Conservation (phyloP, 64 coral and sea anemone species). For the Porites australiensis region DNA sequence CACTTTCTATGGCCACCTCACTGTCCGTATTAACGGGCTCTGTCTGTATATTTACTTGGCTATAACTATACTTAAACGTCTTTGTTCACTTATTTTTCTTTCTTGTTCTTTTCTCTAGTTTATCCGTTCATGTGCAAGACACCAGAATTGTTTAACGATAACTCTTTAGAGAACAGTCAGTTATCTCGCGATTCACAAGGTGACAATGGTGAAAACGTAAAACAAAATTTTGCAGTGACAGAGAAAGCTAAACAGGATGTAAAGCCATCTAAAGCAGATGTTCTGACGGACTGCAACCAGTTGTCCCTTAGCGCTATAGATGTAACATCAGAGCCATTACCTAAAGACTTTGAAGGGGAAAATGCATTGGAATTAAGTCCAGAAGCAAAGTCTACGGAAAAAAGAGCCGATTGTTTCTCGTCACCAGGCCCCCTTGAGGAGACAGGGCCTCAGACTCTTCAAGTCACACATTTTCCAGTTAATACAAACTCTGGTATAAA, state of each 20-base stretch:
- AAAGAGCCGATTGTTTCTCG: neutral
- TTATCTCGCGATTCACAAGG: neutral
- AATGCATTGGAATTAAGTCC: neutral
- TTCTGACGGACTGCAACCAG: neutral
- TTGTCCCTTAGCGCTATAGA: too few species aligned
- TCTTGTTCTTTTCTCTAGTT: too few species aligned
- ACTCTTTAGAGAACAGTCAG: neutral
- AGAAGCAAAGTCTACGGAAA: neutral
- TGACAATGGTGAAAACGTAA: too few species aligned
- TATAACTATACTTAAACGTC: too few species aligned
- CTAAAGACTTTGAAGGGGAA: neutral
- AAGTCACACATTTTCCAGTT: constrained; percentile 28
- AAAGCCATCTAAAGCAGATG: neutral
- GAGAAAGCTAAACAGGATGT: neutral
- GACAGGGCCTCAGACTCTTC: neutral
- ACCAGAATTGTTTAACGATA: neutral
- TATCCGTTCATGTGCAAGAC: neutral
- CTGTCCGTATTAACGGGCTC: too few species aligned
- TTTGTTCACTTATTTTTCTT: too few species aligned
- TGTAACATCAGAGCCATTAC: neutral
- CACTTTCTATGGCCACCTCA: too few species aligned
- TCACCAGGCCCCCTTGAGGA: neutral
- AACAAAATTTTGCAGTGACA: neutral
- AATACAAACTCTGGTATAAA: neutral
- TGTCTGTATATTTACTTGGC: too few species aligned